phyloP scores from a whole-genome alignment of 1,140 invertebrate species.

The Hycleus cichorii region DNA sequence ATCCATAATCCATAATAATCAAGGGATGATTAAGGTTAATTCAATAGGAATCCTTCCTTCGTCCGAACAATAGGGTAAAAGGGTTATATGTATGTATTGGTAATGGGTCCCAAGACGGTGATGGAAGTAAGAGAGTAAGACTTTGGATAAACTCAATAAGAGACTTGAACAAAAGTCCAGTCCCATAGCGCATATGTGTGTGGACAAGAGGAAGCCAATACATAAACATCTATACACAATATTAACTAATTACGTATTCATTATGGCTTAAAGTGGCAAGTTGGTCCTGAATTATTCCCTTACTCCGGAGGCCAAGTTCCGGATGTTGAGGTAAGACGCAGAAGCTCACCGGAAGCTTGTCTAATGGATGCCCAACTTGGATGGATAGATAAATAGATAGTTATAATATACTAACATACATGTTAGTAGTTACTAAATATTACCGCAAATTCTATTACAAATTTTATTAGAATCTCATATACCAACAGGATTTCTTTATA shows the following conservation, averaged over 20 bases:
- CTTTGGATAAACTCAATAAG: conserved; percentile 9
- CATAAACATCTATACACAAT: conserved; percentile 22
- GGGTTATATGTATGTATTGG: conserved; percentile 2
- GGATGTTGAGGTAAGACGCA: conserved; percentile 38
- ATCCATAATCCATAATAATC: conserved; percentile 31
- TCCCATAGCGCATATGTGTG: conserved; percentile 13
- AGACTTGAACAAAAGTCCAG: conserved; percentile 18
- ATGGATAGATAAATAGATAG: too few species aligned
- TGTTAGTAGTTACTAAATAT: too few species aligned
- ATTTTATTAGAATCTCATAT: conserved; percentile 31
- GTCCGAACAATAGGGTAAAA: conserved; percentile 24
- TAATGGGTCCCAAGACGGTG: conserved; percentile 34
- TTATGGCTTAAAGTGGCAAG: conserved; percentile 42
- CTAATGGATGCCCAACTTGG: conserved; percentile 37
- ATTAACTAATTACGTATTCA: conserved; percentile 43
- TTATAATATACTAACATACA: too few species aligned
- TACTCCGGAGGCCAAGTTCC: conserved; percentile 35
- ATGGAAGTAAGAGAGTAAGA: conserved; percentile 3
- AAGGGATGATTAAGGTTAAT: conserved; percentile 32
- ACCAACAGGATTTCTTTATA: too few species aligned
- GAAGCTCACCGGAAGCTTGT: conserved; percentile 33
- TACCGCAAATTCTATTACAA: conserved; percentile 16
- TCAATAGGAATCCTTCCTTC: conserved; percentile 33
- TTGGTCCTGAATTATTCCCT: conserved; percentile 40
- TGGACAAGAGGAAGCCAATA: conserved; percentile 32